A percentile compares a stretch with the other conserved stretches of the same genome.
Evolutionary conservation across 2,113 vertebrate genomes (phyloP).

Genomic region (Podiceps cristatus): DNA sequence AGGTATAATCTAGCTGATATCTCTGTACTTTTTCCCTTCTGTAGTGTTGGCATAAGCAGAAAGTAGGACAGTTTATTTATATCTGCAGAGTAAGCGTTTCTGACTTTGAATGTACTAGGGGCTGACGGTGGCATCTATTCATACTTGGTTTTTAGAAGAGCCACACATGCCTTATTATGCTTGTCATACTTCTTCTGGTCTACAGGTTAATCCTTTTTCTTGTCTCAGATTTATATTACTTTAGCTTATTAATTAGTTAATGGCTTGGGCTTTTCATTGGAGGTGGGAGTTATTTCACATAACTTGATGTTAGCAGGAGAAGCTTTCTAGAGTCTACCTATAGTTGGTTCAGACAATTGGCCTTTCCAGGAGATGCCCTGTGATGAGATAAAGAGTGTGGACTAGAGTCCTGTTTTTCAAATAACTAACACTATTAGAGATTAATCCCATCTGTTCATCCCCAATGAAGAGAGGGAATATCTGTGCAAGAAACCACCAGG

Average conservation of each 20-base stretch:
- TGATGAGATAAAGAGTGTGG: neutral
- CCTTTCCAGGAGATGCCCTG: neutral
- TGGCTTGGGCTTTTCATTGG: neutral
- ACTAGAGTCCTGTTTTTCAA: neutral
- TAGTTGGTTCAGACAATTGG: neutral
- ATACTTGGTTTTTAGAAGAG: neutral
- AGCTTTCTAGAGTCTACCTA: neutral
- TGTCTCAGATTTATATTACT: neutral
- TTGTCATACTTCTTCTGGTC: neutral
- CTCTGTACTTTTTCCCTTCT: neutral
- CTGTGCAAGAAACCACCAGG: neutral
- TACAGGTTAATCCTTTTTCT: neutral
- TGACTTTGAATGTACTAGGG: neutral
- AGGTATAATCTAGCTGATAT: neutral
- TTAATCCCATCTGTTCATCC: neutral
- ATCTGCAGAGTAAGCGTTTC: neutral
- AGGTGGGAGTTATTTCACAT: neutral
- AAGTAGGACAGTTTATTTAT: conserved; percentile 60
- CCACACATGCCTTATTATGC: neutral
- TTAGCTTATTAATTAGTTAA: neutral
- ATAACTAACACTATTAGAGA: neutral
- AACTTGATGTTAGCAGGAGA: neutral
- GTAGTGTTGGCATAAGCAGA: neutral
- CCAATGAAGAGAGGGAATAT: neutral
- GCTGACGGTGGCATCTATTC: neutral